Percentiles rank a stretch among this genome's conserved stretches.
phyloP scores from a whole-genome alignment of 2,113 vertebrate species.

The Psammodynastes pulverulentus region DNA sequence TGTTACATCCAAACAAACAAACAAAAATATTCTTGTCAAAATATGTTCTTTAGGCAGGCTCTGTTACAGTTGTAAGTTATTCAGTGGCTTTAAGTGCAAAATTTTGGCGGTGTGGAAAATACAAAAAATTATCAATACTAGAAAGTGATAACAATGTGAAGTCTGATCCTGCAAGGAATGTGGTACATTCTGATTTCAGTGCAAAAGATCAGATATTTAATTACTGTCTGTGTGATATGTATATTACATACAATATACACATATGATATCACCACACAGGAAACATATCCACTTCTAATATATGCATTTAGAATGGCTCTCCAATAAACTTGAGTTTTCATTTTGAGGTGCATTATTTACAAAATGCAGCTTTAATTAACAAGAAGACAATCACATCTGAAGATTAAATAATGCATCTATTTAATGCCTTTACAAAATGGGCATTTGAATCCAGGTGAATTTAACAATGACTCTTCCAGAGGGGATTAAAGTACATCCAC shows the following conservation, averaged over 20 bases:
- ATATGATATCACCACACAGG: constrained; percentile 16
- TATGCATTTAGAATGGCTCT: constrained; percentile 54
- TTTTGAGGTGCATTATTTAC: constrained; percentile 51
- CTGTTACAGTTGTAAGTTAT: constrained; percentile 48
- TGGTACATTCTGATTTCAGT: constrained; percentile 1
- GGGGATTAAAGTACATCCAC: constrained; percentile 85
- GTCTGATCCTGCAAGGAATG: constrained; percentile 57
- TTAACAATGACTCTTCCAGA: constrained; percentile 86
- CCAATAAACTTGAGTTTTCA: constrained; percentile 33
- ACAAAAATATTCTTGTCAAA: not conserved
- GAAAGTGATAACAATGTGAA: not conserved
- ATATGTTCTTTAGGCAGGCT: constrained; percentile 15
- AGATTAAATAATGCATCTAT: constrained; percentile 56
- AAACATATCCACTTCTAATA: constrained; percentile 6
- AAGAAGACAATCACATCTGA: constrained; percentile 49
- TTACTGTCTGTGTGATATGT: constrained; percentile 32
- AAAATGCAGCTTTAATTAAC: constrained; percentile 30
- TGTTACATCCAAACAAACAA: not conserved
- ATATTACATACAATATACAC: not conserved
- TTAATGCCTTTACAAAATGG: constrained; percentile 67
- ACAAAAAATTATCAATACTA: constrained; percentile 75
- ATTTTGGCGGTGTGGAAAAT: constrained; percentile 86
- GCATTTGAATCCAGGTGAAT: constrained; percentile 31
- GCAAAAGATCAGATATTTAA: constrained; percentile 45
- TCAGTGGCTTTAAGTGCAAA: constrained; percentile 73